Base-by-base conservation (phyloP, 2,888 invertebrate species). In the Phania funesta region DNA sequence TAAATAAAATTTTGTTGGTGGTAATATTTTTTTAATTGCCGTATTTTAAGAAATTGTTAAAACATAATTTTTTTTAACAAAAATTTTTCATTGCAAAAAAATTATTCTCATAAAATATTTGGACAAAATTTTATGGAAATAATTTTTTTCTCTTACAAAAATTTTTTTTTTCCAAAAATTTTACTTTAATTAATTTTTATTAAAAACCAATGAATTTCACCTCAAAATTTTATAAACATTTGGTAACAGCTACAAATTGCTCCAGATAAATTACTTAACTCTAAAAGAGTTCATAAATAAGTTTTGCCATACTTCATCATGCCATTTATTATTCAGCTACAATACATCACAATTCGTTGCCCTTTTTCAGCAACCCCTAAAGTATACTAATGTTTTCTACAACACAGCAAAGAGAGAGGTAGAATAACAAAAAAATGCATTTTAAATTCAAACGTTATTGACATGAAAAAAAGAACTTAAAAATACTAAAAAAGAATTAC, bases 391-490 rank as follows among this genome's bases (percentile, higher is more conserved):
- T n/a, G 2, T 64, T 41, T 68, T 29, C 20, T 29, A 56, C 18
- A 74, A 52, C 46, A 13, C 46, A 50, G 18, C 46, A 58, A 56
- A 56, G 2, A 13, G 38, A 32, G 24, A 6, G 52, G 29, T 22
- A 48, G 0, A 8, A 20, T 6, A 32, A 58, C 29, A 26, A 22
- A 54, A 65, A 78, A 67, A 60, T 80, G 41, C 75, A 75, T 75
- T 74, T 52, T 38, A 62, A 73, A 52, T 77, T 64, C 41, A 32
- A 75, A 68, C 20, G 24, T 58, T 80, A 80, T 75, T 80, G 75
- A 75, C 80, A 80, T 41, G 20, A 65, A 75, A 52, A 35, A 44
- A 62, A 35, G 1, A 52, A 44, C 13, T 20, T 38, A 79, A 79
- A 29, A 29, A 32, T 50, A 44, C 65, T 13, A 26, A 58, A 64